Percentiles rank a stretch among this genome's conserved stretches.
Conservation (phyloP, 2,888 invertebrate genomes). For the Leucozona laternaria region DNA sequence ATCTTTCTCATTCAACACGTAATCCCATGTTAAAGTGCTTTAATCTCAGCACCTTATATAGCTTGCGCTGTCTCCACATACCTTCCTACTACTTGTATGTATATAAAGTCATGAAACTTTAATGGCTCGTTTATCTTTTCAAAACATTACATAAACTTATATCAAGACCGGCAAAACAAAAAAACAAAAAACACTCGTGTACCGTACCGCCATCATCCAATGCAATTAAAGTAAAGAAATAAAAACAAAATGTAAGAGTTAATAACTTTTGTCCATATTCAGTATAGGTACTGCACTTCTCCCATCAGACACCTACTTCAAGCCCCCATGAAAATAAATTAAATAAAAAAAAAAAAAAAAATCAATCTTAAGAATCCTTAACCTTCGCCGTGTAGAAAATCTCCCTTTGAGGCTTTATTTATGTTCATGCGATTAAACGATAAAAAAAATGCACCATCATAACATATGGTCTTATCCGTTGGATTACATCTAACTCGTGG, state of each 20-base stretch:
- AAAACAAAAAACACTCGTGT: constrained; percentile 7
- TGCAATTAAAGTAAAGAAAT: constrained; percentile 25
- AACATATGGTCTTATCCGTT: constrained; percentile 49
- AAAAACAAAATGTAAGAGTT: constrained; percentile 36
- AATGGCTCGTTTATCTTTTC: constrained; percentile 64
- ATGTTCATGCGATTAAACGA: constrained; percentile 57
- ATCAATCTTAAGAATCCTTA: constrained; percentile 29
- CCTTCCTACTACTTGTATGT: neutral
- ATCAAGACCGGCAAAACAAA: constrained; percentile 34
- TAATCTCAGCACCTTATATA: constrained; percentile 33
- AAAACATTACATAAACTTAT: constrained; percentile 74
- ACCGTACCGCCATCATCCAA: constrained; percentile 10
- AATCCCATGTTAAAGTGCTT: constrained; percentile 42
- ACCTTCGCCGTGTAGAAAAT: constrained; percentile 23
- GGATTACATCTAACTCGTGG: constrained; percentile 61
- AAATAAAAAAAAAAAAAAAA: constrained; percentile 28
- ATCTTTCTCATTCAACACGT: constrained; percentile 30
- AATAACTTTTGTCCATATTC: constrained; percentile 31
- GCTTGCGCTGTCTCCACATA: neutral
- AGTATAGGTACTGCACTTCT: neutral
- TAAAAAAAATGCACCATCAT: constrained; percentile 34
- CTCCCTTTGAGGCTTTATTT: constrained; percentile 44
- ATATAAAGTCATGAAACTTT: constrained; percentile 33
- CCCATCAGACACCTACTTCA: neutral
- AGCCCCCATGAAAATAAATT: constrained; percentile 6